Conservation (phyloP, 2,113 vertebrate species). For the Eira barbara region DNA sequence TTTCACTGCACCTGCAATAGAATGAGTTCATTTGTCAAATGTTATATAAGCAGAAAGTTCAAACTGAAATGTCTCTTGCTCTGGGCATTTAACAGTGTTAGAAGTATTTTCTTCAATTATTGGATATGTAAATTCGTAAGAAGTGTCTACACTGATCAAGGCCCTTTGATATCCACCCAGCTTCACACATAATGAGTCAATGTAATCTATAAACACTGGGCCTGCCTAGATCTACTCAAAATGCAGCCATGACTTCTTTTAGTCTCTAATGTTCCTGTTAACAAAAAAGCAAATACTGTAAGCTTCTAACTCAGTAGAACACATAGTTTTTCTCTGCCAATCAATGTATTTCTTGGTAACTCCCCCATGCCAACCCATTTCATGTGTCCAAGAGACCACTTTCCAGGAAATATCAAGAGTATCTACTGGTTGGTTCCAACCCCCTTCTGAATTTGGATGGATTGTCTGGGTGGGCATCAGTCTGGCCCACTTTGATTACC, state of each 20-base stretch:
- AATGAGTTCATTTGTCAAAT: neutral
- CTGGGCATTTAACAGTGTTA: neutral
- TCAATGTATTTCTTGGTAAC: neutral
- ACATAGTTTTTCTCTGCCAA: neutral
- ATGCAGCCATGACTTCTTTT: neutral
- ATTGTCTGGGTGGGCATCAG: neutral
- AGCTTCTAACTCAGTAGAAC: neutral
- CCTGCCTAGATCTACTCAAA: neutral
- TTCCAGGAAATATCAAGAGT: neutral
- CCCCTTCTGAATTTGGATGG: neutral
- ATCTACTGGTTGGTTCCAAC: neutral
- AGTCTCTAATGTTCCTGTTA: neutral
- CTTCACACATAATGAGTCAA: neutral
- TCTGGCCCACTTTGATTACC: neutral
- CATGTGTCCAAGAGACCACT: neutral
- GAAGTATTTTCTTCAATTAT: neutral
- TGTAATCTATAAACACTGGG: neutral
- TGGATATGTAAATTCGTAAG: neutral
- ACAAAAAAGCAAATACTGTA: neutral
- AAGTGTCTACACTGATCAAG: neutral
- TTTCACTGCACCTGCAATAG: neutral
- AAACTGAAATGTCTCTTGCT: neutral
- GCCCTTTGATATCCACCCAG: neutral
- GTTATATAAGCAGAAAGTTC: neutral
- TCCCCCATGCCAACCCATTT: neutral